Evolutionary conservation across 2,888 invertebrate species (phyloP), one percentile per base, ranked within the genome.

Genomic region (Hirtodrosophila alboralis): DNA sequence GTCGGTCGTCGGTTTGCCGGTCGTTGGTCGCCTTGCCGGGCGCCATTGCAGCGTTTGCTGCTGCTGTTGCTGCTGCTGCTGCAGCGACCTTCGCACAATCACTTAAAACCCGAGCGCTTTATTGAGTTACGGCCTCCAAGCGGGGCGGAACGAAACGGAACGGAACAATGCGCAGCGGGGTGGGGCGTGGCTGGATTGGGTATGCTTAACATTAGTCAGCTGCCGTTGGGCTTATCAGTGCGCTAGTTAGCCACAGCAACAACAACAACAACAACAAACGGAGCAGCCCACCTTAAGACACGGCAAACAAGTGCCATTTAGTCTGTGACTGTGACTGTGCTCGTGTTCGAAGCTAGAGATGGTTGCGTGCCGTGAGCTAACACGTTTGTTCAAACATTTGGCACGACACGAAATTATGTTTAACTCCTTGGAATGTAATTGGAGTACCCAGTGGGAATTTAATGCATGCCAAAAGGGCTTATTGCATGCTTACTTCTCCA

Each of bases 251-350:
- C 9, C 18, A 13, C 33, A 26, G 37, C 41, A 54, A 38, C 26
- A 38, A 23, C 23, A 38, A 40, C 14, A 36, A 44, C 49, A 56
- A 30, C 18, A 36, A 48, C 45, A 61, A 4, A n/a, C n/a, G n/a
- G n/a, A n/a, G 13, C 13, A 36, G 18, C 43, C 38, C 44, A 34
- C 59, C 21, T 40, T 18, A 45, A 52, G 36, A 45, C 52, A 62
- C 26, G 57, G 6, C 28, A 23, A 52, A 49, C 62, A 74, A 80
- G 57, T 75, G 83, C 79, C 76, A 56, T 67, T 64, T 64, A 56
- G 83, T 77, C 79, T 77, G 64, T 64, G 65, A 43, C 53, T 59
- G 59, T 48, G 10, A 40, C 30, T 31, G 28, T 33, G 33, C 3
- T 23, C 23, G 23, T 1, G 1, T 8, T n/a, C n/a, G 1, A 23